Base-by-base conservation (phyloP, 2,113 vertebrate species). In the Helogale parvula region DNA sequence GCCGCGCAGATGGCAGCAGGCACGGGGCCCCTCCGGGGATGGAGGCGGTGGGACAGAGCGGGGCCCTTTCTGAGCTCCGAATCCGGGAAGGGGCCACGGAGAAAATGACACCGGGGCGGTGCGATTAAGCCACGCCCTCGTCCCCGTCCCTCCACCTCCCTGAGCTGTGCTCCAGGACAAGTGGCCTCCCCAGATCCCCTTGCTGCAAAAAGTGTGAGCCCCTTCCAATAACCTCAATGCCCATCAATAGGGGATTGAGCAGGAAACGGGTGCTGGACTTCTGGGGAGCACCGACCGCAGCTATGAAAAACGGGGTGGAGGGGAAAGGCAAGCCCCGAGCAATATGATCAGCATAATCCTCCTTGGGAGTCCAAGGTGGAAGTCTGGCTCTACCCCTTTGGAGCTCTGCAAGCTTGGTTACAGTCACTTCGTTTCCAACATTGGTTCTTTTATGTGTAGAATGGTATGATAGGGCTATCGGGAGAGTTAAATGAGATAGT, bases 1-100 rank as follows among this genome's bases (percentile, higher is more conserved):
- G 97, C 95, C 27, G 89, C 41, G 54, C 98, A 98, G 98, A 98
- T 98, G 98, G 25, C 97, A 66, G 87, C 93, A 92, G 97, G 93
- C 97, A 41, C 45, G 91, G 60, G 63, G 69, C 0, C 14, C 52
- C 88, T 7, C 89, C 31, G 10, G 95, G 95, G 90, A 94, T 0
- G 0, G 72, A 65, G 88, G 57, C 29, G 3, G 57, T 31, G 3
- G 82, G 35, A 41, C 31, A 29, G 57, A 33, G 66, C 65, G 0
- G 15, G 41, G 0, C 0, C 71, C n/a, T 41, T 47, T 66, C 15
- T 0, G 29, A 79, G 60, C 21, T 19, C 12, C 63, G 81, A 81
- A 45, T 54, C 33, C 21, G 60, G 72, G 16, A 72, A 50, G 77
- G 38, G 57, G 38, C 65, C 29, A 2, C 68, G 1, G 57, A 86